Conservation (phyloP, 2,888 invertebrate genomes). For the Eupsilia transversa region DNA sequence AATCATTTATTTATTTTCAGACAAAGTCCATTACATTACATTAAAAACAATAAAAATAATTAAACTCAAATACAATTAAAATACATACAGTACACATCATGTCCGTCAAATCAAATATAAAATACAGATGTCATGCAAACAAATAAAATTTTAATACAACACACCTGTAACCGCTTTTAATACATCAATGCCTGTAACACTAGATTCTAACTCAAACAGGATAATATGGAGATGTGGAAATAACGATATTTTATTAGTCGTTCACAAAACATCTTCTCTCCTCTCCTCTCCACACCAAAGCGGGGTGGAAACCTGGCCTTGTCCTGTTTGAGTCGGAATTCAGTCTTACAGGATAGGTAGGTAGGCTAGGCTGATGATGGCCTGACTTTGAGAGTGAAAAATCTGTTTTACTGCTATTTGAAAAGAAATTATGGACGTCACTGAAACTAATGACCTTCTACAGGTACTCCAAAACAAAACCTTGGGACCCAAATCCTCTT, state of each 20-base stretch:
- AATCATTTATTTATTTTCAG: too few species aligned
- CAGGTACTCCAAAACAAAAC: not conserved
- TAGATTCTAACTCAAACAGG: not conserved
- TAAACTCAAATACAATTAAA: too few species aligned
- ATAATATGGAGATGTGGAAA: not conserved
- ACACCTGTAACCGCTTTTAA: too few species aligned
- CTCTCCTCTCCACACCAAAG: not conserved
- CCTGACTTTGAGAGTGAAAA: not conserved
- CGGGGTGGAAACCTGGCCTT: not conserved
- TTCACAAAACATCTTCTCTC: not conserved
- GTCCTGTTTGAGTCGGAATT: not conserved
- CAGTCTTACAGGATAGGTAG: not conserved
- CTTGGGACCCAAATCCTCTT: constrained; percentile 36
- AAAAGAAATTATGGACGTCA: not conserved
- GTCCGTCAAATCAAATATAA: too few species aligned
- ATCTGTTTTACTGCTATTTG: not conserved
- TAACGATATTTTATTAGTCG: not conserved
- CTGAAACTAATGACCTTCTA: not conserved
- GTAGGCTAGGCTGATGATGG: not conserved
- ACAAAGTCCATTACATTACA: too few species aligned
- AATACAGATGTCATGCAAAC: too few species aligned
- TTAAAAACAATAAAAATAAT: too few species aligned
- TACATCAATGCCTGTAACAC: too few species aligned
- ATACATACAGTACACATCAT: too few species aligned
- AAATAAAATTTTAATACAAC: too few species aligned